A percentile compares a stretch with the other conserved stretches of the same genome.
These are phyloP conservation scores for Actias luna DNA, from an alignment of 2,888 invertebrate species.

Conservation along the genomic window DNA sequence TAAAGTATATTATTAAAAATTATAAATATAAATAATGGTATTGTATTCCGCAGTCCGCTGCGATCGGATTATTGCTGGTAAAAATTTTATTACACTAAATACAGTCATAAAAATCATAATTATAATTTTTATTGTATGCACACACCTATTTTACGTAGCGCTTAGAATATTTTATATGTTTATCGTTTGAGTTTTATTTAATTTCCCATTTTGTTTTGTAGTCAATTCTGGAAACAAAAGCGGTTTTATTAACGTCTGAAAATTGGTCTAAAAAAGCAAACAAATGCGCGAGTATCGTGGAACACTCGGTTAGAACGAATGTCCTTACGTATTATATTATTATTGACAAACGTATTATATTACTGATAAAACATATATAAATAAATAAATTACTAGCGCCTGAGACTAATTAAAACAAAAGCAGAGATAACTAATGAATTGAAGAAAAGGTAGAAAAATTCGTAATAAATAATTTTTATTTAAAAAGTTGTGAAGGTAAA, in stretches of 20 bases:
- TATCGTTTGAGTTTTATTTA: slow-evolving; percentile 1
- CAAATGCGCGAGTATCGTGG: too few relatives aligned
- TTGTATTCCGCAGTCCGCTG: slow-evolving; percentile 86
- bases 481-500: too few relatives aligned
- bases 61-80: slow-evolving; percentile 89
- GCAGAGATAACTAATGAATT: too few relatives aligned
- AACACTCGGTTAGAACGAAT: too few relatives aligned
- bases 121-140: slow-evolving; percentile 44
- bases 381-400: too few relatives aligned
- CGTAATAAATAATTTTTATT: too few relatives aligned
- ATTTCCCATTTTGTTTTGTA: not conserved
- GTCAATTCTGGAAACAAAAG: not conserved
- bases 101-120: slow-evolving; percentile 43
- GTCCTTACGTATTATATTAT: too few relatives aligned
- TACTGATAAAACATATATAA: too few relatives aligned
- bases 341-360: too few relatives aligned
- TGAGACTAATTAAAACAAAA: too few relatives aligned
- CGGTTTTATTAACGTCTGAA: not conserved
- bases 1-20: slow-evolving; percentile 29
- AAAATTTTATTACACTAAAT: slow-evolving; percentile 53
- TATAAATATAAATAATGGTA: slow-evolving; percentile 54
- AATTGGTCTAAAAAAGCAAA: too few relatives aligned
- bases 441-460: too few relatives aligned
- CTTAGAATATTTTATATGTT: slow-evolving; percentile 13
- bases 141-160: slow-evolving; percentile 14